Evolutionary conservation across 2,797 vertebrate genomes (phyloP), one percentile per base, ranked within the genome.

Genomic region (Philypnodon macrostomus): DNA sequence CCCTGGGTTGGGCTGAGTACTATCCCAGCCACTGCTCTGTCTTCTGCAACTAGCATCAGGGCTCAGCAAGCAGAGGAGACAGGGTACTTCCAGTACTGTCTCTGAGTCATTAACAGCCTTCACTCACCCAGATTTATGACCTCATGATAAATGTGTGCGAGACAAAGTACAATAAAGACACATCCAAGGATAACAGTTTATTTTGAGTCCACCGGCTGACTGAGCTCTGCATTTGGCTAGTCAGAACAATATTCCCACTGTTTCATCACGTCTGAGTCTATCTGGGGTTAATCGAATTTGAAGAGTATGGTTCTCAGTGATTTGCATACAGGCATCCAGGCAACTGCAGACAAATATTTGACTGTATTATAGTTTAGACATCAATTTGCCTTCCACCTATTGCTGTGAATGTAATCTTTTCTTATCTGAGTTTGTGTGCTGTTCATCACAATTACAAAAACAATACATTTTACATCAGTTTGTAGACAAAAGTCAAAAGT

Each of bases 141-240:
- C 67, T 83, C 70, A 49, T 86, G 84, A 87, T 86, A 75, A 84
- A 85, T 85, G 73, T 15, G 42, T 63, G 51, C 69, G 75, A 70
- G 77, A 69, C 71, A 75, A 76, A 82, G 78, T 74, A 80, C 82
- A 84, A 86, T 82, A 77, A 85, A 83, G 80, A 84, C 80, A 81
- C 79, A 76, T 87, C 73, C 79, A 84, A 80, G 75, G 63, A 85
- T 70, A 84, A 83, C 75, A 77, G 77, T 83, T 83, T 81, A 73
- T 77, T 85, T 77, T 78, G 36, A 47, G 44, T 67, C 40, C 53
- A 23, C 53, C 44, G 65, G 62, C 48, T 33, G 46, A 63, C 55
- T 31, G 30, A 2, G 38, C 49, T 16, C 33, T 13, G n/a, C 57
- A 63, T 39, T 49, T 31, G 40, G 58, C 47, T 58, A 53, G 26